Evolutionary conservation across 2,797 vertebrate genomes (phyloP), one percentile per base, ranked within the genome.

Genomic region (Macroramphosus scolopax): DNA sequence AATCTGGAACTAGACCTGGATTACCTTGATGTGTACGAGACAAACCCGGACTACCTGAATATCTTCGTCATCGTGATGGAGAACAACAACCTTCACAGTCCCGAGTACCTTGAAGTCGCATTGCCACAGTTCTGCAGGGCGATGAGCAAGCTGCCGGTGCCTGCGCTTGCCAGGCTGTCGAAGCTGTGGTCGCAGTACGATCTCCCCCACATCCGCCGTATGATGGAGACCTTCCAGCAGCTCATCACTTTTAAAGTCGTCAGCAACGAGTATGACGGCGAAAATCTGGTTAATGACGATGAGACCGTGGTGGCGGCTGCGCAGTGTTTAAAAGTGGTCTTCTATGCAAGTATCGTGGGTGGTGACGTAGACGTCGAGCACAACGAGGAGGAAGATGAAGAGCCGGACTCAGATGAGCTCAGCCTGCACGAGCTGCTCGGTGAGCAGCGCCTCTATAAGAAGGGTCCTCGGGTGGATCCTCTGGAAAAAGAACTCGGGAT

Each of bases 171-270:
- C 41, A 92, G 92, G 67, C 86, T 98, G 65, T 86, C 93, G 1
- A 89, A 91, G 58, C 85, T 98, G 54, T 99, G 97, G 97, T 93
- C 96, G 1, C 86, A 72, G 13, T 96, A 92, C 29, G 90, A 84
- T 5, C 88, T 91, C 4, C 88, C 89, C 5, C 94, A 96, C 81
- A 88, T 96, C 65, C 90, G 94, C 18, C 91, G 94, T 33, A 93
- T 98, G 90, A 93, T 95, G 89, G 97, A 99, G 85, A 98, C 96
- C 9, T 99, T 98, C 88, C 97, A 99, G 77, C 97, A 99, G 75
- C 92, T 99, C 68, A 98, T 99, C 71, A 99, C 97, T 4, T 98
- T 94, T 89, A 98, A 95, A 12, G 92, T 99, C 17, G 91, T 99
- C 87, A 97, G 95, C 87, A 97, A 94, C 3, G 96, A 99, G 56